Evolutionary conservation across 2,888 invertebrate species (phyloP), one percentile per base, ranked within the genome.

Genomic region (Drosophila multiciliata): DNA sequence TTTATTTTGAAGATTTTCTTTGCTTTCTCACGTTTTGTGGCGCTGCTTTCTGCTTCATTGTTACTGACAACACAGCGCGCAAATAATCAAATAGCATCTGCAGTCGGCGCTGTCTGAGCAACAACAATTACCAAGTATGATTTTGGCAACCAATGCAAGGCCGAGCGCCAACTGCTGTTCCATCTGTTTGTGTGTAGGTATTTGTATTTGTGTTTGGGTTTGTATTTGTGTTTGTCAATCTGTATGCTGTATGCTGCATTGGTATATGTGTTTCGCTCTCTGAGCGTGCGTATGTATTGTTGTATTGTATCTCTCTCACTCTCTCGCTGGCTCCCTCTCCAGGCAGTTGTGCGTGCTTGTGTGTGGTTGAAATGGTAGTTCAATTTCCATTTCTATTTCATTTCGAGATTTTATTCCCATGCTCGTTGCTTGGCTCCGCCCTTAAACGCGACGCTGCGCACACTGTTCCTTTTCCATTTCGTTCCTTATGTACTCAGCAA

Each of bases 221-320:
- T 26, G 8, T n/a, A 32, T 15, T 50, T 9, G 33, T 20, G 26
- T 26, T 29, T 52, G 40, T 26, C 49, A 23, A 78, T 78, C 45
- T 15, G 20, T 45, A 7, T 7, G 20, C 20, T 15, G 45, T 45
- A 15, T 8, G 23, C 4, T 45, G 45, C 75, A 85, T 71, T 76
- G 75, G 87, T 90, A 86, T 90, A 87, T 80, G 88, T 82, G 62
- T 73, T 62, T 58, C 82, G 81, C 61, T 75, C 62, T 59, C 75
- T 66, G 75, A 71, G 78, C 68, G 66, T 76, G 79, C 64, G 75
- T 63, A 36, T 45, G 48, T 59, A 50, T 64, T 45, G 15, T 15
- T 38, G 64, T 55, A 62, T 52, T 73, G 55, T 63, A 61, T 66
- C 52, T 57, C 72, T 66, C 72, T 54, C 55, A 40, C 61, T 57